Evolutionary conservation across 92 coral and sea anemone genomes (phyloP).

Genomic region (Chrysogorgia sp.): DNA sequence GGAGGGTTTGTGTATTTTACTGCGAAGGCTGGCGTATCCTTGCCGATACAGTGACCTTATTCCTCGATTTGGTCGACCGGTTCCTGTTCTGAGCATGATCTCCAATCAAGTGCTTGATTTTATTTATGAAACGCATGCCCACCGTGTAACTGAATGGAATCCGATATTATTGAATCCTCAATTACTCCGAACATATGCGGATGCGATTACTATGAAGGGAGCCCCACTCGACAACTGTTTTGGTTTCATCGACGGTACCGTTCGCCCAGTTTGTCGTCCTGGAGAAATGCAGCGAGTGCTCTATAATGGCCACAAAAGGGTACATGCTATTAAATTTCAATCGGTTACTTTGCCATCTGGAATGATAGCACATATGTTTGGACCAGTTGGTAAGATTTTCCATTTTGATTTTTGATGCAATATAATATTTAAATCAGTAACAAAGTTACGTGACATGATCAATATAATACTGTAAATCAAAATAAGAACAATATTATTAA

Average conservation of each 20-base stretch:
- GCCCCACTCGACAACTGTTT: neutral
- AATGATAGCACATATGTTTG: neutral
- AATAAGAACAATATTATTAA: too few species aligned
- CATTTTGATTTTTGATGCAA: neutral
- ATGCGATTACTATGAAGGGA: neutral
- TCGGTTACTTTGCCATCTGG: neutral
- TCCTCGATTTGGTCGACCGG: too few species aligned
- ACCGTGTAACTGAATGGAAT: neutral
- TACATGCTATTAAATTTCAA: neutral
- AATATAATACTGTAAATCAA: too few species aligned
- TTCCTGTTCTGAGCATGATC: slow-evolving; percentile 8
- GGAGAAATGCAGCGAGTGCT: too few species aligned
- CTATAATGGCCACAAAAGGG: too few species aligned
- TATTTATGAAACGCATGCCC: neutral
- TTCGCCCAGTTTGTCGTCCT: too few species aligned
- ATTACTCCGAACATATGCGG: neutral
- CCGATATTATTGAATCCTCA: neutral
- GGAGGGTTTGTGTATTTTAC: too few species aligned
- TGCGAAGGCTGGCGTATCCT: too few species aligned
- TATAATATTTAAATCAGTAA: too few species aligned
- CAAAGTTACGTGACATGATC: too few species aligned
- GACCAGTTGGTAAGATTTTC: neutral
- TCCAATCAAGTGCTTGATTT: neutral
- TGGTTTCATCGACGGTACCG: too few species aligned
- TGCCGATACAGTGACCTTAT: slow-evolving; percentile 8